A percentile compares a stretch with the other conserved stretches of the same genome.
These are phyloP conservation scores for sheep (Ovis aries) DNA, from an alignment of 2,113 vertebrate species.

Conservation along the genomic window ARS-UI_Ramb_v3.0 NC_056080.1:41598001-41598500, in stretches of 20 bases:
- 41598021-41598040: neutral
- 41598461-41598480: constrained; percentile 33
- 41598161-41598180: neutral
- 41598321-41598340: neutral
- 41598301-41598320: neutral
- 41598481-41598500: neutral
- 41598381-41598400: neutral
- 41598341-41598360: neutral
- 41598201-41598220: neutral
- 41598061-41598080: neutral
- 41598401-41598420: constrained; percentile 19
- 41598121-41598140: neutral
- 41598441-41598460: neutral
- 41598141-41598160: neutral
- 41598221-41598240: neutral
- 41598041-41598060: neutral
- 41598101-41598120: neutral
- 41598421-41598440: constrained; percentile 23
- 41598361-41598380: constrained; percentile 5
- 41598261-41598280: constrained; percentile 6
- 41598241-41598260: neutral
- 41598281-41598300: neutral
- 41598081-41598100: neutral
- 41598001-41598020: neutral
- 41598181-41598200: neutral